phyloP scores from a whole-genome alignment of 2,113 vertebrate genomes.

The Pantherophis guttatus region DNA sequence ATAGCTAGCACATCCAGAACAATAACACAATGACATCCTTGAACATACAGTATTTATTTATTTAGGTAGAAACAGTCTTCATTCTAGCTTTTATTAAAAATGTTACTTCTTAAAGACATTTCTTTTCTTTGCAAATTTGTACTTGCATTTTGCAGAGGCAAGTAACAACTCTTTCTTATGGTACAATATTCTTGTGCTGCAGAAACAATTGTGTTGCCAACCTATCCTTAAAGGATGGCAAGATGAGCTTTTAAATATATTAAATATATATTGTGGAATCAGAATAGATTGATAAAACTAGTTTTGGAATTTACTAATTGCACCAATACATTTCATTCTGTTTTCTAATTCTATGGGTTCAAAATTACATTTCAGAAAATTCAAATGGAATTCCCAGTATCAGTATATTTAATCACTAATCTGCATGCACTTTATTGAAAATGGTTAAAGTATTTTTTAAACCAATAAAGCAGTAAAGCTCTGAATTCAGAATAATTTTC shows the following conservation, averaged over 20 bases:
- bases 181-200: conserved; percentile 46
- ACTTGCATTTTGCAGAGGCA: conserved; percentile 42
- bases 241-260: conserved; percentile 49
- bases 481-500: not conserved
- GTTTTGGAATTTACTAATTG: not conserved
- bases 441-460: not conserved
- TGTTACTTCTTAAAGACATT: conserved; percentile 35
- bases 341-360: not conserved
- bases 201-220: conserved; percentile 50
- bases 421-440: not conserved
- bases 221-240: conserved; percentile 29
- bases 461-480: not conserved
- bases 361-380: conserved; percentile 5
- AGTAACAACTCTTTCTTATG: conserved; percentile 46
- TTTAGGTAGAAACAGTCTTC: conserved; percentile 48
- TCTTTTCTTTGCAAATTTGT: conserved; percentile 42
- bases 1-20: conserved; percentile 16
- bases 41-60: conserved; percentile 40
- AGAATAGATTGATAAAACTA: conserved; percentile 35
- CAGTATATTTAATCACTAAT: not conserved
- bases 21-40: not conserved
- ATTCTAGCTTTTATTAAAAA: conserved; percentile 56
- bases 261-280: conserved; percentile 32
- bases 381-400: not conserved
- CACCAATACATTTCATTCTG: not conserved